Evolutionary conservation across 2,113 vertebrate species (phyloP).

Genomic region (Entomyzon cyanotis): DNA sequence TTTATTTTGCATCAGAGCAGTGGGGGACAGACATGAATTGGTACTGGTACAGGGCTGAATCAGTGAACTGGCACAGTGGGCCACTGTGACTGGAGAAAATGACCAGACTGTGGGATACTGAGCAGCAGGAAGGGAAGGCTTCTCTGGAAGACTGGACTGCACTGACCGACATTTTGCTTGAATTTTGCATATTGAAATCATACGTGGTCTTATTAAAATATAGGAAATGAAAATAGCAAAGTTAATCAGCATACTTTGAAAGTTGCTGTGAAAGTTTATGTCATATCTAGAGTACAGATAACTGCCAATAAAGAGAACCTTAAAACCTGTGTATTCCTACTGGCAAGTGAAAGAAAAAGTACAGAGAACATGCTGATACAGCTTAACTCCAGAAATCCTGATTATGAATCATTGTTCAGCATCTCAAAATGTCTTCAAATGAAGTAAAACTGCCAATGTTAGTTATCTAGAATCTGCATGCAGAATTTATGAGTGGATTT

Average conservation of each 20-base stretch:
- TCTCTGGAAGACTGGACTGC: background rate
- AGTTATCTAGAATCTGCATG: slow-evolving; percentile 15
- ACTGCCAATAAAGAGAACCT: background rate
- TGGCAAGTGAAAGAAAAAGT: background rate
- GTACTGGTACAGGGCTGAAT: background rate
- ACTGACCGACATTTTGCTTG: background rate
- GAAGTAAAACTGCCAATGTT: background rate
- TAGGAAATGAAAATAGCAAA: background rate
- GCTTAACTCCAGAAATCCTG: background rate
- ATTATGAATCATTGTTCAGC: background rate
- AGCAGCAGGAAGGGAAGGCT: background rate
- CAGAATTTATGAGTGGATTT: slow-evolving; percentile 31
- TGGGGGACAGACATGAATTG: background rate
- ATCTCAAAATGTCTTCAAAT: background rate
- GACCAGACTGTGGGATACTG: background rate
- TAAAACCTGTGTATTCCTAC: background rate
- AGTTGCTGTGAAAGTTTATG: background rate
- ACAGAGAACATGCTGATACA: background rate
- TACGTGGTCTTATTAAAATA: background rate
- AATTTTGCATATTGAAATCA: background rate
- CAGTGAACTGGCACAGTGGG: background rate
- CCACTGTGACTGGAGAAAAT: background rate
- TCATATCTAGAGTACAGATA: background rate
- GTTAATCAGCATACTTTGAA: background rate
- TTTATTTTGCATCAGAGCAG: background rate